Evolutionary conservation across 1,140 invertebrate species (phyloP).

Genomic region (Microplitis demolitor): DNA sequence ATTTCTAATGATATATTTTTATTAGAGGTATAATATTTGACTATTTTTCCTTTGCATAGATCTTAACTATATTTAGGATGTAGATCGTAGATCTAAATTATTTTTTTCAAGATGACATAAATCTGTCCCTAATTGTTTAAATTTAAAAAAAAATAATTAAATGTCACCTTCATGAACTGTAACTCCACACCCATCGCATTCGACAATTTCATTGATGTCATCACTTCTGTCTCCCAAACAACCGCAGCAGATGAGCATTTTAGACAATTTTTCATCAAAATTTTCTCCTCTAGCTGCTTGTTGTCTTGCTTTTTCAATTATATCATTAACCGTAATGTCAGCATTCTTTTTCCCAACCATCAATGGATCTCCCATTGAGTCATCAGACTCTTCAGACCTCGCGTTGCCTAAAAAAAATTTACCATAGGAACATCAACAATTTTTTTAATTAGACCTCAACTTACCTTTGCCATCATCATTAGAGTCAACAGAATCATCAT

Average conservation of each 20-base stretch:
- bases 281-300: slow-evolving; percentile 52
- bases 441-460: no score
- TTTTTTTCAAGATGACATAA: no score
- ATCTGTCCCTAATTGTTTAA: neutral
- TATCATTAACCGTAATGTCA: slow-evolving; percentile 58
- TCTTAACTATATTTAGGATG: no score
- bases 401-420: slow-evolving; percentile 45
- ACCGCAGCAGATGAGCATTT: slow-evolving; percentile 84
- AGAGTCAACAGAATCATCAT: slow-evolving; percentile 69
- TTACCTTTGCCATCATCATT: slow-evolving; percentile 55
- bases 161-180: slow-evolving; percentile 88
- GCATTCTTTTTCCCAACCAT: slow-evolving; percentile 62
- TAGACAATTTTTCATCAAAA: slow-evolving; percentile 58
- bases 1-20: no score
- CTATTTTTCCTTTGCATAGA: no score
- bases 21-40: no score
- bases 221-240: slow-evolving; percentile 92
- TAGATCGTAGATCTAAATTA: no score
- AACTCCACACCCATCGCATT: slow-evolving; percentile 94
- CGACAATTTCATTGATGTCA: slow-evolving; percentile 94
- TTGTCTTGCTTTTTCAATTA: slow-evolving; percentile 63
- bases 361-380: slow-evolving; percentile 58
- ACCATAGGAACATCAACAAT: no score
- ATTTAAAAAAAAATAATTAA: slow-evolving; percentile 8
- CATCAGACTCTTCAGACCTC: slow-evolving; percentile 62